Evolutionary conservation across 2,797 vertebrate species (phyloP).

Genomic region (Anisognathus igniventris): DNA sequence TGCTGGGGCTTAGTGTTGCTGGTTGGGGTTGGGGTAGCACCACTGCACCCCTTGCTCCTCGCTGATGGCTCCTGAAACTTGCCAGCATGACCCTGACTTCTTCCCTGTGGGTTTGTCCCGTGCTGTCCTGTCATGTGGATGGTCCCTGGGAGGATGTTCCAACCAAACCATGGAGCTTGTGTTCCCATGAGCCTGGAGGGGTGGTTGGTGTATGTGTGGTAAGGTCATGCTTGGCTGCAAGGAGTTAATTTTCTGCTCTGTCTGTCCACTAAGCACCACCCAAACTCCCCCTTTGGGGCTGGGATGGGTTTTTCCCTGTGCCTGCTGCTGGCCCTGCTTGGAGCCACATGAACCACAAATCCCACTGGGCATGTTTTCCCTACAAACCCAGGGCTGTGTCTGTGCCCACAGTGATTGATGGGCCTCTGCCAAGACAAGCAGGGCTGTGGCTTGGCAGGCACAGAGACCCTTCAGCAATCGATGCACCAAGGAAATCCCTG

Average conservation of each 20-base stretch:
- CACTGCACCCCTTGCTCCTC: neutral
- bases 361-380: neutral
- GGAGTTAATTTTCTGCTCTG: neutral
- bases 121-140: rapidly evolving
- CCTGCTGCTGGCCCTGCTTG: neutral
- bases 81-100: neutral
- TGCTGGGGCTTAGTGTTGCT: neutral
- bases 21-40: neutral
- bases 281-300: no score
- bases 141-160: neutral
- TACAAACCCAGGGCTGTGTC: neutral
- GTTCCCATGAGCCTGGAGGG: neutral
- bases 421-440: neutral
- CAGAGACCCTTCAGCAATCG: neutral
- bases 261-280: neutral
- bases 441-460: slow-evolving; percentile 19
- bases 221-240: neutral
- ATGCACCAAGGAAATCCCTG: neutral
- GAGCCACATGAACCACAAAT: neutral
- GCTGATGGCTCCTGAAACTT: neutral
- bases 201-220: rapidly evolving
- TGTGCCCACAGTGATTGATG: neutral
- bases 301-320: neutral
- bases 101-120: rapidly evolving
- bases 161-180: rapidly evolving